phyloP scores from a whole-genome alignment of 2,113 vertebrate genomes.

The Cnemophilus loriae region DNA sequence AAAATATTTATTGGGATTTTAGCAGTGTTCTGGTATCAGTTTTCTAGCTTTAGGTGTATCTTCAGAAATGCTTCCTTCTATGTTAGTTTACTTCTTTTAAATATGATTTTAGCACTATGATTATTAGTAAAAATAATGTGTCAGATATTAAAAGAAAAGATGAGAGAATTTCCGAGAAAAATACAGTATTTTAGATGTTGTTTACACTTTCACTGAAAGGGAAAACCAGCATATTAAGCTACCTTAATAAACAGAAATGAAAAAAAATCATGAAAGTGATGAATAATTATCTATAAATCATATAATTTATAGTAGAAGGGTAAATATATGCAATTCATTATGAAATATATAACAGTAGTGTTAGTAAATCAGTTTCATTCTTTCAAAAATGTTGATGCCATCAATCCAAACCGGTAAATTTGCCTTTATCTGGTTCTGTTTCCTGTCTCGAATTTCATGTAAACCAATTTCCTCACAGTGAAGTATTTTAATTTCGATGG shows the following conservation, averaged over 20 bases:
- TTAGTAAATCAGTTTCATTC: neutral
- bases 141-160: neutral
- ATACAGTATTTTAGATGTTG: neutral
- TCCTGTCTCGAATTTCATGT: neutral
- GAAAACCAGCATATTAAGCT: neutral
- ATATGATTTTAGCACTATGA: fast-evolving
- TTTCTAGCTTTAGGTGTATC: neutral
- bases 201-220: neutral
- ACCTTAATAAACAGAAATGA: neutral
- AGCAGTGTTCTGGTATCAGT: fast-evolving
- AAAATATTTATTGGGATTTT: neutral
- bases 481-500: neutral
- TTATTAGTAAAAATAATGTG: neutral
- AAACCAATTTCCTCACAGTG: neutral
- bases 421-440: neutral
- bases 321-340: neutral
- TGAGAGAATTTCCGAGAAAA: neutral
- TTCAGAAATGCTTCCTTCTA: neutral
- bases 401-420: neutral
- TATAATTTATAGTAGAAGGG: neutral
- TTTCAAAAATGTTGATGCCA: neutral
- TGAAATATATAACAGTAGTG: neutral
- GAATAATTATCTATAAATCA: neutral
- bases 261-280: neutral
- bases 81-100: neutral